Evolutionary conservation across 2,797 vertebrate species (phyloP).

Genomic region (Halcyon leucocephala): DNA sequence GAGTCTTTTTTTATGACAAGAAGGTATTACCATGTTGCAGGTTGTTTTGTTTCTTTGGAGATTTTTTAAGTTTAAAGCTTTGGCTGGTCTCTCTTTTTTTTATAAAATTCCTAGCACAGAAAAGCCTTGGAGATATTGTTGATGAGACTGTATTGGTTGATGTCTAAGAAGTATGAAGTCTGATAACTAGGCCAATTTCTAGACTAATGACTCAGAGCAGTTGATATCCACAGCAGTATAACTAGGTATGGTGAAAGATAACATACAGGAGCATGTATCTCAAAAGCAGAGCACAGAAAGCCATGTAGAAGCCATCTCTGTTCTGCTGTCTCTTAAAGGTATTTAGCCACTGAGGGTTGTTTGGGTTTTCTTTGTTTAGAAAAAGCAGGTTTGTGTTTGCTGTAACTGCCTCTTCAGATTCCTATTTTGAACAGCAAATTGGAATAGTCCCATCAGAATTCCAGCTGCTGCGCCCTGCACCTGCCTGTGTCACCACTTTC

Average conservation of each 20-base stretch:
- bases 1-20: background rate
- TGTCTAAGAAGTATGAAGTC: background rate
- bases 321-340: background rate
- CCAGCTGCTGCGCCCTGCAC: background rate
- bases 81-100: background rate
- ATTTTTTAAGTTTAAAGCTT: background rate
- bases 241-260: background rate
- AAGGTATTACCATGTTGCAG: background rate
- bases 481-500: background rate
- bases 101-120: background rate
- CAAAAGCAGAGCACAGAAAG: background rate
- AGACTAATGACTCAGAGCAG: background rate
- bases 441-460: background rate
- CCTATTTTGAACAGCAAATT: background rate
- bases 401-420: background rate
- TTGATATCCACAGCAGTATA: background rate
- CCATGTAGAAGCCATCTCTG: background rate
- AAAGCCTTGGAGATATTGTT: background rate
- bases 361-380: background rate
- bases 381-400: background rate
- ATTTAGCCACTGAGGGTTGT: background rate
- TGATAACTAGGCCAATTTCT: background rate
- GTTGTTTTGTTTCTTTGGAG: background rate
- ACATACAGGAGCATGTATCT: background rate
- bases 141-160: background rate